Base-by-base conservation (phyloP, 2,113 vertebrate species). In the Pelusios castaneus region DNA sequence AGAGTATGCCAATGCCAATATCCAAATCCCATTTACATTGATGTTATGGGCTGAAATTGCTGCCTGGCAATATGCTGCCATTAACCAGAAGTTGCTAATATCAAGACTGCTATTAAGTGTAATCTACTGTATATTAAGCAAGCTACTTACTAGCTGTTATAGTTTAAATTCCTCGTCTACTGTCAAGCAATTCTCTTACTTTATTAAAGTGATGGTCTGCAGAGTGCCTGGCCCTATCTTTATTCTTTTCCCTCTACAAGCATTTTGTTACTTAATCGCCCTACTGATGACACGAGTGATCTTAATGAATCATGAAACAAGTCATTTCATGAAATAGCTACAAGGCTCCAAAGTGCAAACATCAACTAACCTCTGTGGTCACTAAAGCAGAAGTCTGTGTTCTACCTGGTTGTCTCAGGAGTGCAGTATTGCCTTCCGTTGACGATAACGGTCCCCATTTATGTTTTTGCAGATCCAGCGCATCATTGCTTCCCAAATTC, bases 361-460 rank as follows among this genome's bases (percentile, higher is more conserved):
- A 83, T 13, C 31, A 55, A 80, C 97, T 97, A 90, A 97, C 96
- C 96, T 96, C 22, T 13, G 54, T 47, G n/a, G 51, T 79, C 38
- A 82, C 54, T 7, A 80, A 12, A 22, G 80, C 13, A 49, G 97
- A 90, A 82, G 60, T 3, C 13, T 84, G 73, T 7, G n/a, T 76
- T 31, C 87, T 90, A 38, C 41, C 84, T 43, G 80, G 82, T 29
- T 95, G 88, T 86, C 76, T 87, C 63, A 91, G 83, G 73, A 94
- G 92, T 27, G 5, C 22, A 21, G 84, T 2, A 11, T 88, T 77
- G 6, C 83, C 45, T 41, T 94, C 87, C 9, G 41, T 3, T 22
- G 97, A 89, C 88, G 63, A 82, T 25, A 94, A 8, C 5, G 76
- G 85, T 45, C 95, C 91, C 90, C 86, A 97, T 77, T 47, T 83